Percentiles rank a stretch among this genome's conserved stretches.
phyloP scores from a whole-genome alignment of 2,888 invertebrate genomes.

The Chrysodeixis includens region DNA sequence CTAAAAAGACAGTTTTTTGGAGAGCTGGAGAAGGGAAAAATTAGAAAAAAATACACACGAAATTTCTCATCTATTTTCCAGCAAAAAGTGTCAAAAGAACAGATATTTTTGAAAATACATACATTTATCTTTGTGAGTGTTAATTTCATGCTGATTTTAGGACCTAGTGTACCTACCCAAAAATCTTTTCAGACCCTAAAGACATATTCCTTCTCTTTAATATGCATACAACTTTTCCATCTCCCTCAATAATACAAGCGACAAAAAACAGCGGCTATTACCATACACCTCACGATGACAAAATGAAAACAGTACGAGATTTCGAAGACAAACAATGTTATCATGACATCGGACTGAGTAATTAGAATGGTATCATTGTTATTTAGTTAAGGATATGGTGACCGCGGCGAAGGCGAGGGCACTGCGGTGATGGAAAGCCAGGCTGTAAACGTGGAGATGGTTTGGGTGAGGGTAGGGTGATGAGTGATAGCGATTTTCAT shows the following conservation, averaged over 20 bases:
- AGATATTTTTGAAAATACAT: no score
- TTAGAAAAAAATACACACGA: no score
- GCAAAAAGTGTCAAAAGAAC: no score
- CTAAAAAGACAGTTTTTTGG: no score
- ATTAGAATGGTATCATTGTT: conserved; percentile 77
- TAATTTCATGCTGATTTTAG: no score
- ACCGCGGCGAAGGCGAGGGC: conserved; percentile 78
- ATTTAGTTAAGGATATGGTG: conserved; percentile 84
- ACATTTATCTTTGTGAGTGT: no score
- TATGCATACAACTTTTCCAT: neutral
- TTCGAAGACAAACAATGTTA: conserved; percentile 57
- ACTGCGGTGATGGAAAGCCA: conserved; percentile 70
- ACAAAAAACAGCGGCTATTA: conserved; percentile 9
- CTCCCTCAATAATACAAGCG: neutral
- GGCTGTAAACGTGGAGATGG: conserved; percentile 72
- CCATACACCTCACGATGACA: conserved; percentile 21
- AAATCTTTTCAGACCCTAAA: no score
- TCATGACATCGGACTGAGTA: conserved; percentile 78
- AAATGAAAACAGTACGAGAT: conserved; percentile 46
- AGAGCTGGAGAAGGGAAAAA: no score
- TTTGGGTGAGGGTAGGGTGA: conserved; percentile 42
- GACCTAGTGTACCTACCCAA: no score
- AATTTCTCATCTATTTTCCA: no score
- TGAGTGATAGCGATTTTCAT: conserved; percentile 43
- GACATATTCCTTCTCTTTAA: neutral